Base-by-base conservation (phyloP, 2,113 vertebrate genomes). In the Rhynchomys soricoides region DNA sequence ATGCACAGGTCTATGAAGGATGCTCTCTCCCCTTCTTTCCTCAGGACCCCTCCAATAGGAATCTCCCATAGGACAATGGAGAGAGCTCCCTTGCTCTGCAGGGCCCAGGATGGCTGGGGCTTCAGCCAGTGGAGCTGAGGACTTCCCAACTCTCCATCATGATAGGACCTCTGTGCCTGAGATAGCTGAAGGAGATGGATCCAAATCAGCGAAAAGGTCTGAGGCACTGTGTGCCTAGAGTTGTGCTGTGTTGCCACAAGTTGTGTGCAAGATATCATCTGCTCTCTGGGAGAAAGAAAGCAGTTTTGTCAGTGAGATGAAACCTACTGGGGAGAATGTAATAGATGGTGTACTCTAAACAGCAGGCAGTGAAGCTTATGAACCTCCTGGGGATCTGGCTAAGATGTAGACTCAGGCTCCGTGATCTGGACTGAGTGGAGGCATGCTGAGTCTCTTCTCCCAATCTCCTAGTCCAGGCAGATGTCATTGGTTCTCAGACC, bases 261-360 rank as follows among this genome's bases (percentile, higher is more conserved):
- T n/a, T 59, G 52, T n/a, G 9, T 43, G 43, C 1, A 45, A 94
- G 78, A 85, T 45, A 40, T 11, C 4, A 55, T 48, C 74, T 40
- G 40, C 81, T 68, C 85, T 78, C 79, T 79, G 93, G 43, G 85
- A 83, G 86, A 66, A 73, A 83, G 86, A 66, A 73, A 77, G n/a
- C 15, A 37, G 50, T 48, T 85, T 86, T 59, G 62, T n/a, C 5
- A 15, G 6, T 64, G 70, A 88, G 85, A 90, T 45, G 43, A 55
- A 96, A 82, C 40, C 88, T 85, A 34, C 37, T 24, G 37, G 10
- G 40, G 22, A 34, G 48, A 90, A 34, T 55, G 40, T 37, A n/a
- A 95, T 7, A 40, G 70, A 73, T 64, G 19, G 21, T 37, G 17
- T n/a, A 17, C 3, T 29, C 77, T 68, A 62, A 86, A 45, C 43